These are phyloP conservation scores for Phyllotreta cruciferae DNA, from an alignment of 2,888 invertebrate genomes.

Conservation along the genomic window DNA sequence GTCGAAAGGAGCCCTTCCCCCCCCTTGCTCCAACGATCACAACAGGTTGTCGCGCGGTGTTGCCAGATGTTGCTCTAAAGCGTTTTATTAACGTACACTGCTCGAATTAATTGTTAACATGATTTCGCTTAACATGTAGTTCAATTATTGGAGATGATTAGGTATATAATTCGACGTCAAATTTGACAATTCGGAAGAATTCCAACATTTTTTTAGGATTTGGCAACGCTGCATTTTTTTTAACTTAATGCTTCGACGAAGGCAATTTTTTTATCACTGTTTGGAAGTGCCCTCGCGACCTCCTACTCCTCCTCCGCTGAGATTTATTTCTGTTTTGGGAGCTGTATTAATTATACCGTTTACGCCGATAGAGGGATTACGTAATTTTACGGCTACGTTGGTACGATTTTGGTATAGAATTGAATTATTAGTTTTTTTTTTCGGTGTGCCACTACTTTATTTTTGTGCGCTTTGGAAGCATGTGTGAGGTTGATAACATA, in stretches of 20 bases:
- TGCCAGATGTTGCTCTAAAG: background rate
- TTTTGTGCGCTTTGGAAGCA: no score
- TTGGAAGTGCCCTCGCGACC: no score
- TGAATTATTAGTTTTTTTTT: slow-evolving; percentile 14
- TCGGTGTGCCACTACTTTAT: no score
- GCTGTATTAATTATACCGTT: slow-evolving; percentile 26
- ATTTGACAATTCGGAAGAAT: no score
- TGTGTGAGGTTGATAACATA: no score
- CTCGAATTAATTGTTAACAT: no score
- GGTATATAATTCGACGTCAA: no score
- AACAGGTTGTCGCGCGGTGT: slow-evolving; percentile 39
- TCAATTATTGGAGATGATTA: no score
- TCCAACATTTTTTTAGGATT: background rate
- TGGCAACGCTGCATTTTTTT: slow-evolving; percentile 10
- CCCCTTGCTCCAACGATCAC: slow-evolving; percentile 31
- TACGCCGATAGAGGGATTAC: slow-evolving; percentile 22
- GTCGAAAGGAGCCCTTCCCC: slow-evolving; percentile 15
- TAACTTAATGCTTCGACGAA: no score
- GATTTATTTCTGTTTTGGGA: slow-evolving; percentile 31
- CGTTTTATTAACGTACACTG: no score
- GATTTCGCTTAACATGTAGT: no score
- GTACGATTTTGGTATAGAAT: slow-evolving; percentile 3
- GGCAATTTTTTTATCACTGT: no score
- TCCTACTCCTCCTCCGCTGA: slow-evolving; percentile 19
- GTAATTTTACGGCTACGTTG: slow-evolving; percentile 26